Evolutionary conservation across 2,113 vertebrate species (phyloP).

Genomic region (Origma solitaria): DNA sequence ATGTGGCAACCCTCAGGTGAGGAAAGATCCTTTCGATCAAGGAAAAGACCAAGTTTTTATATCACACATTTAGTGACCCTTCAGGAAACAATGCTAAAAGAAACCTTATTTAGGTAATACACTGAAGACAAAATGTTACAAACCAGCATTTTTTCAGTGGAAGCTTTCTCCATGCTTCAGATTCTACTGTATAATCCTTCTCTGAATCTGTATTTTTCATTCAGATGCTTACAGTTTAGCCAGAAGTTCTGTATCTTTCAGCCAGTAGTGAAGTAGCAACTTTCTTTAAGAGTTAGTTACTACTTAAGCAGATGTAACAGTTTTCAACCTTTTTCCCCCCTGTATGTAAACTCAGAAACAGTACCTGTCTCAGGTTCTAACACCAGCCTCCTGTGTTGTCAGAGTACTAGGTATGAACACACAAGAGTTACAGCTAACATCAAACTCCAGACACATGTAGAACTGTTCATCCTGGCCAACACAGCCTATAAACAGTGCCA

Average conservation of each 20-base stretch:
- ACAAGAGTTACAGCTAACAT: neutral
- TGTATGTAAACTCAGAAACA: neutral
- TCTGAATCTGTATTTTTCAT: neutral
- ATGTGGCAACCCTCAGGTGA: neutral
- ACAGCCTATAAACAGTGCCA: neutral
- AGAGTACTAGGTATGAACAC: neutral
- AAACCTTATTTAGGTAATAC: neutral
- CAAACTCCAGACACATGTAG: neutral
- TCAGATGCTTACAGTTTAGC: neutral
- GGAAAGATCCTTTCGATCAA: neutral
- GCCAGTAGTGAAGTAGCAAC: neutral
- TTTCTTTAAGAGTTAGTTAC: neutral
- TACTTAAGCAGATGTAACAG: neutral
- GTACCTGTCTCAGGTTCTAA: neutral
- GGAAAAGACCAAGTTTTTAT: neutral
- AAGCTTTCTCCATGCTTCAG: neutral
- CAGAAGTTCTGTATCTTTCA: neutral
- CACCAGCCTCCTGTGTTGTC: rapidly evolving
- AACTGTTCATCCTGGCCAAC: neutral
- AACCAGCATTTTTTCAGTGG: neutral
- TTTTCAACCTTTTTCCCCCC: neutral
- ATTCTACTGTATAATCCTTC: neutral
- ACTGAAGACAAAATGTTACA: neutral
- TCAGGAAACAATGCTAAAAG: neutral
- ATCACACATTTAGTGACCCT: neutral